phyloP scores from a whole-genome alignment of 1,140 invertebrate species.

The Araneus ventricosus region DNA sequence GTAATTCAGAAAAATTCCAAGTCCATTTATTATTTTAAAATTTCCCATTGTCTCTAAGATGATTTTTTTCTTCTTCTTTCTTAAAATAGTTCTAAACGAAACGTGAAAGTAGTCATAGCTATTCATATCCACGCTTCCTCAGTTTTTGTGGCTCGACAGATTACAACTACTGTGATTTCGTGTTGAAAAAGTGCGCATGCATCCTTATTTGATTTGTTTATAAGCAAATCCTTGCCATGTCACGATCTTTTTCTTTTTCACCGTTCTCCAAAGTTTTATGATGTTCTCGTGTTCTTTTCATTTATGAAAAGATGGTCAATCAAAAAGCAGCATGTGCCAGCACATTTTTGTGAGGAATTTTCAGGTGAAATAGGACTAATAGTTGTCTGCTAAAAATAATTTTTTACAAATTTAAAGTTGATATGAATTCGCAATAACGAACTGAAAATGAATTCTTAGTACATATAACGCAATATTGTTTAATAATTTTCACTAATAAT shows the following conservation, averaged over 20 bases:
- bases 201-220: constrained; percentile 6
- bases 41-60: neutral
- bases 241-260: neutral
- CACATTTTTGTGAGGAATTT: no score
- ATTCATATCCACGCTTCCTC: neutral
- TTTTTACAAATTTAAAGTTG: no score
- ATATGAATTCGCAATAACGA: no score
- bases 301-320: neutral
- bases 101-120: neutral
- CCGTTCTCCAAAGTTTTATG: neutral
- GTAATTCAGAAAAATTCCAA: no score
- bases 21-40: neutral
- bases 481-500: no score
- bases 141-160: neutral
- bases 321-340: neutral
- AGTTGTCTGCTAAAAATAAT: no score
- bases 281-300: neutral
- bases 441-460: no score
- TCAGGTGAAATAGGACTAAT: no score
- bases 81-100: neutral
- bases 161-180: constrained; percentile 5
- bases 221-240: neutral
- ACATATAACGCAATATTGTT: no score
- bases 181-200: constrained; percentile 1
- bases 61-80: neutral